Evolutionary conservation across 2,797 vertebrate genomes (phyloP).

Genomic region (Threskiornis aethiopicus): DNA sequence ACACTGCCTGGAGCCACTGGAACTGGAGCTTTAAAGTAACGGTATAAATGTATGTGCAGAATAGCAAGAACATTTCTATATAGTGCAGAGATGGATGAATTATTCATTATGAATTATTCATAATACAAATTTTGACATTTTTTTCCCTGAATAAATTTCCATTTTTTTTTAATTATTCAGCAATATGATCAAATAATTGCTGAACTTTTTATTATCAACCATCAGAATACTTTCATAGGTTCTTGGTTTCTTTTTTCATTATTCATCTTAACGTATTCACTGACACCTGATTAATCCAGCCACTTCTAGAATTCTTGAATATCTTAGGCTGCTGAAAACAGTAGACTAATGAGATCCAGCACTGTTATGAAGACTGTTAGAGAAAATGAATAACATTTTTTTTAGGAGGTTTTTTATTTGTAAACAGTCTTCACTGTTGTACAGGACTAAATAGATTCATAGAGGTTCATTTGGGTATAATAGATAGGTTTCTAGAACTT

Average conservation of each 20-base stretch:
- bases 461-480: not conserved
- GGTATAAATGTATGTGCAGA: conserved; percentile 35
- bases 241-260: conserved; percentile 5
- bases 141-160: conserved; percentile 47
- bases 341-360: not conserved
- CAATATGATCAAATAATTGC: conserved; percentile 22
- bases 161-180: conserved; percentile 25
- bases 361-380: not conserved
- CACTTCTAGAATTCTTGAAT: not conserved
- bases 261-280: not conserved
- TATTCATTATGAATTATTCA: conserved; percentile 70
- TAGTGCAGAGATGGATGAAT: conserved; percentile 33
- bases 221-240: not conserved
- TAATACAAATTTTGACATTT: conserved; percentile 33
- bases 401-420: not conserved
- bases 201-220: conserved; percentile 3
- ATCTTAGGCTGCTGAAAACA: conserved; percentile 1
- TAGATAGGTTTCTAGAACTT: not conserved
- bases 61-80: conserved; percentile 58
- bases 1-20: conserved; percentile 31
- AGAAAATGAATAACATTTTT: not conserved
- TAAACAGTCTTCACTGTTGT: not conserved
- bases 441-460: not conserved
- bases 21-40: conserved; percentile 44
- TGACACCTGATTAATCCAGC: not conserved